These are phyloP conservation scores for Clistopyga incitator DNA, from an alignment of 2,888 invertebrate species.

Conservation along the genomic window DNA sequence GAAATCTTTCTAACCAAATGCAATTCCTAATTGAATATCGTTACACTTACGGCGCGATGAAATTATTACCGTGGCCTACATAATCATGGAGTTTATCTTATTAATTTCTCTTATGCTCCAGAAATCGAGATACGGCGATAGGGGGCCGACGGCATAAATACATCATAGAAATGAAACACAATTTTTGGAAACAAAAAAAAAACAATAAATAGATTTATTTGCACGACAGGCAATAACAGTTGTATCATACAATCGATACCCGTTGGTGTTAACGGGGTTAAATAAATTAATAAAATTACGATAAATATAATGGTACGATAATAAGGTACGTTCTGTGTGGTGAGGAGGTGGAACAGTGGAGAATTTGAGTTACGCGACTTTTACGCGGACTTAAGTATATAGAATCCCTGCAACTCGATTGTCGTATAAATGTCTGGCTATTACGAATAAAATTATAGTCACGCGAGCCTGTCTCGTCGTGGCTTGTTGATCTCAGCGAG, in stretches of 20 bases:
- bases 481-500: slow-evolving; percentile 55
- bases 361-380: slow-evolving; percentile 20
- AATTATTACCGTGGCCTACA: slow-evolving; percentile 13
- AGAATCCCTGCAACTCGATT: slow-evolving; percentile 48
- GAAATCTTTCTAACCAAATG: not conserved
- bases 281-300: slow-evolving; percentile 61
- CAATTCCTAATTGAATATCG: slow-evolving; percentile 21
- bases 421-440: slow-evolving; percentile 33
- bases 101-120: slow-evolving; percentile 41
- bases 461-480: slow-evolving; percentile 58
- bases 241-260: slow-evolving; percentile 62
- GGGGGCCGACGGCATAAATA: not conserved
- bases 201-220: slow-evolving; percentile 69
- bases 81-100: slow-evolving; percentile 7
- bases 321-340: slow-evolving; percentile 54
- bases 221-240: slow-evolving; percentile 58
- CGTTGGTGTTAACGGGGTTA: slow-evolving; percentile 20
- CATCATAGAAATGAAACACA: not conserved
- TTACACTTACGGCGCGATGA: slow-evolving; percentile 6
- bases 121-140: slow-evolving; percentile 5
- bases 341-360: slow-evolving; percentile 18
- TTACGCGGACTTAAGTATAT: slow-evolving; percentile 23
- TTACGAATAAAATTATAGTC: slow-evolving; percentile 52
- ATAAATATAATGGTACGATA: slow-evolving; percentile 35
- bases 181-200: slow-evolving; percentile 24